These are phyloP conservation scores for Argyra leucocephala DNA, from an alignment of 2,888 invertebrate genomes.

Conservation along the genomic window DNA sequence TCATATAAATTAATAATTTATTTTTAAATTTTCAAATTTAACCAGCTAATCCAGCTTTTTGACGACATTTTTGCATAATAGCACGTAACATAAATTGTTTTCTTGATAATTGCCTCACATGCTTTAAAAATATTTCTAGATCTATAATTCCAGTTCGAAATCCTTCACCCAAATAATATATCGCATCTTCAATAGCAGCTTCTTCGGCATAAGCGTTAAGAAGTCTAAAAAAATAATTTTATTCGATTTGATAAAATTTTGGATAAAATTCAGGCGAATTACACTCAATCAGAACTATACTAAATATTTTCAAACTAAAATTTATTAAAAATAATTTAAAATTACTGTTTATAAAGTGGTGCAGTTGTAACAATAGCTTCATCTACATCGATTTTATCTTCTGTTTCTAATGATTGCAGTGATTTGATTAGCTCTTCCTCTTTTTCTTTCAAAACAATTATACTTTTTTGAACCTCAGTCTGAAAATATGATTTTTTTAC, in stretches of 20 bases:
- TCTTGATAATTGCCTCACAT: conserved; percentile 87
- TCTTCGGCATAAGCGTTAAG: conserved; percentile 93
- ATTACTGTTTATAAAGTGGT: conserved; percentile 86
- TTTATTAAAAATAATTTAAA: neutral
- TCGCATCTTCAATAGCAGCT: conserved; percentile 95
- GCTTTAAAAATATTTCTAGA: conserved; percentile 90
- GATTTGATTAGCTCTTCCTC: conserved; percentile 76
- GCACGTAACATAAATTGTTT: conserved; percentile 93
- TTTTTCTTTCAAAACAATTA: conserved; percentile 73
- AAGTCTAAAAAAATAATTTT: conserved; percentile 51
- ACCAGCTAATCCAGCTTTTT: conserved; percentile 79
- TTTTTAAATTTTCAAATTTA: conserved; percentile 45
- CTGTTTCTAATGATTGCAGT: conserved; percentile 63
- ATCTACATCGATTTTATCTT: conserved; percentile 82
- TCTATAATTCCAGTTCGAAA: conserved; percentile 85
- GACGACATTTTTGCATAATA: conserved; percentile 91
- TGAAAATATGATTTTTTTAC: conserved; percentile 33
- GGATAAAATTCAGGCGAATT: conserved; percentile 7
- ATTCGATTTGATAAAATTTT: conserved; percentile 14
- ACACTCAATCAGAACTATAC: neutral
- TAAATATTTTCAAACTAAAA: neutral
- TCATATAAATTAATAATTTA: too few species aligned
- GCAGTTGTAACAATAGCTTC: conserved; percentile 95
- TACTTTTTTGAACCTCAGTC: conserved; percentile 74
- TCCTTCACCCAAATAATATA: conserved; percentile 95